Evolutionary conservation across 2,888 invertebrate species (phyloP), one percentile per base, ranked within the genome.

Genomic region (Dryobotodes eremita): DNA sequence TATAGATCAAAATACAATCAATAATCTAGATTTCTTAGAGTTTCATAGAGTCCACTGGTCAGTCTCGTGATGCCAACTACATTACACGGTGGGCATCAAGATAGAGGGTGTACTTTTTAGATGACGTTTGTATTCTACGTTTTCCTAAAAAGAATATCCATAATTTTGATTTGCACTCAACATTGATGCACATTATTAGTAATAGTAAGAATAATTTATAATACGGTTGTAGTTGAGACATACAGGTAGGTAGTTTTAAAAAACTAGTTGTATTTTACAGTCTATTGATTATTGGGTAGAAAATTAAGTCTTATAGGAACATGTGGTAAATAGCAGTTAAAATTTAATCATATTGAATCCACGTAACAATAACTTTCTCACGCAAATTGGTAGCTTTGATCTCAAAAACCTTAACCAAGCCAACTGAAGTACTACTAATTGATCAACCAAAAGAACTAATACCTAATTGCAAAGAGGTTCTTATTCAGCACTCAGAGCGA

Each of bases 51-150:
- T 71, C 64, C 74, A 72, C 71, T 77, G 76, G 53, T 50, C 85
- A 86, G 83, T 92, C 91, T 93, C 92, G 81, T 86, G 93, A 93
- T 93, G 93, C 94, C 93, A 94, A 93, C 86, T 89, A 89, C 82
- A 64, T 86, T 77, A 82, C 68, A 55, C 74, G 50, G 65, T 77
- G 71, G 79, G 76, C 75, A 46, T 81, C 72, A 86, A 79, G 66
- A 78, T 75, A 57, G 65, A 55, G 80, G 71, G 42, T 71, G 69
- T 68, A 62, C 77, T 80, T 81, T 82, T 69, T 76, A 71, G 71
- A 74, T 17, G 79, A 13, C 31, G 65, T 66, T 53, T n/a, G 17
- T 10, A 46, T 48, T 75, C 20, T 26, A 65, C 53, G 79, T 64
- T 57, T 62, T 71, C 69, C 71, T 79, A 74, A 81, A 80, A 75